Evolutionary conservation across 1,140 invertebrate genomes (phyloP).

Genomic region (Marisa cornuarietis): DNA sequence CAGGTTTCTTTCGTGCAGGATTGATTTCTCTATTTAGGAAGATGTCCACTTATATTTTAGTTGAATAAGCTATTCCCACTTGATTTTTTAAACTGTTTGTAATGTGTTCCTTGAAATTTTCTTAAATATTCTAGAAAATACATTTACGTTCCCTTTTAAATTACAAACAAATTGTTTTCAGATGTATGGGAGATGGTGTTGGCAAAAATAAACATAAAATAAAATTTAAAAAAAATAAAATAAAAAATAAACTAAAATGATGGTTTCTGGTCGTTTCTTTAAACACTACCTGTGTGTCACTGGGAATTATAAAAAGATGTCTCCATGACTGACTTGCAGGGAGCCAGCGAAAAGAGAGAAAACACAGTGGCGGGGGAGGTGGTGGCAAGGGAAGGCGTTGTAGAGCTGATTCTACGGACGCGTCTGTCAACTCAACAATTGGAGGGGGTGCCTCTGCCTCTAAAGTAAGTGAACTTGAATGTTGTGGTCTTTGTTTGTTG

Average conservation of each 20-base stretch:
- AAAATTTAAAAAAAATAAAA: too few species aligned
- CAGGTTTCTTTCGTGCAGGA: too few species aligned
- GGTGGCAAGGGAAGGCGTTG: conserved; percentile 42
- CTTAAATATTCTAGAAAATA: too few species aligned
- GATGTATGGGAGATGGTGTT: too few species aligned
- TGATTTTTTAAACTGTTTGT: too few species aligned
- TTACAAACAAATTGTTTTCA: not conserved
- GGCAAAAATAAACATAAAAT: too few species aligned
- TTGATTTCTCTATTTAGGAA: too few species aligned
- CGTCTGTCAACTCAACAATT: conserved; percentile 50
- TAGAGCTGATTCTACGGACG: conserved; percentile 53
- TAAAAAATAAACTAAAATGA: too few species aligned
- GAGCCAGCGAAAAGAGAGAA: conserved; percentile 56
- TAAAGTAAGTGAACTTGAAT: conserved; percentile 37
- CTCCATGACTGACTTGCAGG: conserved; percentile 27
- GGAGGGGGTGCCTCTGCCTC: conserved; percentile 34
- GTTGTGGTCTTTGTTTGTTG: not conserved
- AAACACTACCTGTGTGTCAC: not conserved
- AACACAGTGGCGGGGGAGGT: conserved; percentile 33
- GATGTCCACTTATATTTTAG: too few species aligned
- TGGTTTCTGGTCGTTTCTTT: not conserved
- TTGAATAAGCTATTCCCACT: too few species aligned
- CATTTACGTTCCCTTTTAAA: too few species aligned
- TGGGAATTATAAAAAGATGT: not conserved
- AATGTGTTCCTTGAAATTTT: too few species aligned